Evolutionary conservation across 1,140 invertebrate species (phyloP), one percentile per base, ranked within the genome.

Genomic region (Panonychus citri): DNA sequence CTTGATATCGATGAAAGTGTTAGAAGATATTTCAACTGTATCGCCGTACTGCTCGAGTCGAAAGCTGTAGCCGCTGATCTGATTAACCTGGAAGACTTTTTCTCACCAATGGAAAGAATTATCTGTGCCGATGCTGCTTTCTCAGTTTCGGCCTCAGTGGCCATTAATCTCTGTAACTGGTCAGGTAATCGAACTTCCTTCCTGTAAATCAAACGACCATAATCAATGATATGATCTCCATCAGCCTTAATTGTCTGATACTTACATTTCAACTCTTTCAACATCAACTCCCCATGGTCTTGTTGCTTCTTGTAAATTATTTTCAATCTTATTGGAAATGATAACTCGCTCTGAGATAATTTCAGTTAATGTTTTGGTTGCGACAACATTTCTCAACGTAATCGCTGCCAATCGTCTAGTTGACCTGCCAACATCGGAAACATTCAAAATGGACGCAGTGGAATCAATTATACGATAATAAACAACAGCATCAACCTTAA

Each of bases 241-340:
- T n/a, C n/a, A n/a, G n/a, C n/a, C n/a, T n/a, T n/a, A n/a, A n/a
- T 1, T 51, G 50, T 2, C 19, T 25, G 12, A 3, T 46, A 76
- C 77, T 81, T 72, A 90, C 85, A 94, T 7, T 24, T 46, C 88
- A 28, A 94, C 87, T 61, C 88, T 75, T 69, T 94, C 86, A 0
- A 95, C 87, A 73, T 93, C 89, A 17, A 94, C 85, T 19, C 90
- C 90, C 89, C 90, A 94, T 39, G 84, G 83, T 64, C 91, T 87
- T 5, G 90, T 95, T n/a, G 85, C 86, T 55, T 73, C 72, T 60
- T 76, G 75, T 49, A 74, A 57, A 19, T 17, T 55, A 26, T 57
- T 55, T 58, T 64, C 85, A 85, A 91, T 86, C 57, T 79, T 77
- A 66, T 82, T 79, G 34, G 83, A 85, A 58, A 96, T 94, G 7